These are phyloP conservation scores for Malaclemys terrapin DNA, from an alignment of 2,113 vertebrate genomes.

Conservation along the genomic window DNA sequence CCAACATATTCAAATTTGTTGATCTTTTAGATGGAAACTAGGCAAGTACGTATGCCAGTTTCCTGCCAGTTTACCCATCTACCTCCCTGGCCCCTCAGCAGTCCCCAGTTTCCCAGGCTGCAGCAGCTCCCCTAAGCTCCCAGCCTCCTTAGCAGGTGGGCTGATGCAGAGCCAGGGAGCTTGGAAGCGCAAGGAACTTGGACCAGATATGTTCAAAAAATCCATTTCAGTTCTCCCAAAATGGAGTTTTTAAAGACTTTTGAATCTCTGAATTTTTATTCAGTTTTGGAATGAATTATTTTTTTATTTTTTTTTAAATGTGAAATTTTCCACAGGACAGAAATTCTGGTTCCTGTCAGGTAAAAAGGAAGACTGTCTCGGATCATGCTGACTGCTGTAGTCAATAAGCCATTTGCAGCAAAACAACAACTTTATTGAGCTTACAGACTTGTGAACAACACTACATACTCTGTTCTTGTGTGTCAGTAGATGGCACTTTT, in stretches of 20 bases:
- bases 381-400: fast-evolving
- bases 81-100: fast-evolving
- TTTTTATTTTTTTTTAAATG: neutral
- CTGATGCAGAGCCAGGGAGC: too few relatives aligned
- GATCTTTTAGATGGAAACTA: too few relatives aligned
- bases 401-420: slow-evolving; percentile 14
- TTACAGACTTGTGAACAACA: neutral
- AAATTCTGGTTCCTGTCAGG: neutral
- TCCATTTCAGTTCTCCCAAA: too few relatives aligned
- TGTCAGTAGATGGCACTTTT: slow-evolving; percentile 71
- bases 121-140: too few relatives aligned
- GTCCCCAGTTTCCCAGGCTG: too few relatives aligned
- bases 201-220: too few relatives aligned
- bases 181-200: too few relatives aligned
- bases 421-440: neutral
- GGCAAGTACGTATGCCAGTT: neutral
- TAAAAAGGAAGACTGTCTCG: neutral
- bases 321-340: neutral
- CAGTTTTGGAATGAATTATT: neutral
- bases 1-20: neutral
- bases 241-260: neutral
- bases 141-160: too few relatives aligned
- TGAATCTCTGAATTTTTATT: neutral
- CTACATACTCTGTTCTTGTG: slow-evolving; percentile 1
- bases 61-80: neutral